These are phyloP conservation scores for Paracyclopina nana DNA, from an alignment of 1,140 invertebrate genomes.

Conservation along the genomic window DNA sequence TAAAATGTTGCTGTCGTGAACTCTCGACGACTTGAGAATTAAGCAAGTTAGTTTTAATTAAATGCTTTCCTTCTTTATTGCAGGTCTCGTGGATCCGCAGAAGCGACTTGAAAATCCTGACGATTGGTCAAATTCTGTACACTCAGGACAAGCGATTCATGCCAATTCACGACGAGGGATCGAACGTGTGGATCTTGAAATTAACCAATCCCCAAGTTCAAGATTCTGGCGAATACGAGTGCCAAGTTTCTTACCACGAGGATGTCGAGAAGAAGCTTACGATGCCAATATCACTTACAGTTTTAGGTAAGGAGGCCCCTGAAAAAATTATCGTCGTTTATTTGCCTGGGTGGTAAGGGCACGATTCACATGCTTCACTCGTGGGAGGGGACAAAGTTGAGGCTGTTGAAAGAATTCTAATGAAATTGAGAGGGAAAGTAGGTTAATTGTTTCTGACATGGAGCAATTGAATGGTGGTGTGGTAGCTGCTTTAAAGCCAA, in stretches of 20 bases:
- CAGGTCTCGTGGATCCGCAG: slow-evolving; percentile 17
- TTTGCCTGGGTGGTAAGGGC: no score
- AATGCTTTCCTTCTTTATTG: slow-evolving; percentile 2
- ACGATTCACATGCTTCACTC: no score
- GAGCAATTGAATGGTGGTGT: no score
- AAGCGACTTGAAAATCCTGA: slow-evolving; percentile 17
- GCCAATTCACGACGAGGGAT: slow-evolving; percentile 15
- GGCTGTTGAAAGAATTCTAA: no score
- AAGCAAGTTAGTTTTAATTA: no score
- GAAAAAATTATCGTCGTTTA: no score
- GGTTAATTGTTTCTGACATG: no score
- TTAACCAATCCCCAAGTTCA: background rate
- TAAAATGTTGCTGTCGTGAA: no score
- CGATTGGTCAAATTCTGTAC: slow-evolving; percentile 14
- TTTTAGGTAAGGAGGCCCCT: slow-evolving; percentile 6
- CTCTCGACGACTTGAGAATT: no score
- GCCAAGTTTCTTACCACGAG: slow-evolving; percentile 16
- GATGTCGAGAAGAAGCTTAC: slow-evolving; percentile 3
- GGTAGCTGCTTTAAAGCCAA: no score
- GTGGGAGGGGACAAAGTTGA: no score
- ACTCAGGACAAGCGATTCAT: slow-evolving; percentile 14
- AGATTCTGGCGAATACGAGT: slow-evolving; percentile 16
- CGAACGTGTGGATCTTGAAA: slow-evolving; percentile 17
- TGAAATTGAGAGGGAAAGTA: no score
- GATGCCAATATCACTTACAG: slow-evolving; percentile 6